Conservation (phyloP, 2,113 vertebrate species). For the Brachypteracias leptosomus region DNA sequence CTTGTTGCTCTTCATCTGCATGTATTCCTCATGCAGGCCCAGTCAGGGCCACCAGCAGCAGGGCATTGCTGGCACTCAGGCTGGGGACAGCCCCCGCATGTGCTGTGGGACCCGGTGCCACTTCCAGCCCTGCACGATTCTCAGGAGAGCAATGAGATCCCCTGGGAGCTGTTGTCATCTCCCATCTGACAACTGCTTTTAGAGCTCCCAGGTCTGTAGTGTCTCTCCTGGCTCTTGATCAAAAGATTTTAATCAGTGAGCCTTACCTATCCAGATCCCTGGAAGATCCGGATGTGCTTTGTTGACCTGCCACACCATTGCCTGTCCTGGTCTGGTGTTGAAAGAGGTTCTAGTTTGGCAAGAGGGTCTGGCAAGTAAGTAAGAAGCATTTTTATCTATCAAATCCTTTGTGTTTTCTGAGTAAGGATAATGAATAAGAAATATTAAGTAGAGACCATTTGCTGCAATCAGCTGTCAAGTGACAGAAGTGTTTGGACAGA, state of each 20-base stretch:
- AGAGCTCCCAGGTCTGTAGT: not conserved
- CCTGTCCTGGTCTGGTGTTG: not conserved
- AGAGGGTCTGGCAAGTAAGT: not conserved
- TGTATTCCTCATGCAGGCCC: not conserved
- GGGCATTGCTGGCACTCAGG: no score
- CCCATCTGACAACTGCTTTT: not conserved
- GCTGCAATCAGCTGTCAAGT: not conserved
- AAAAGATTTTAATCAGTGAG: not conserved
- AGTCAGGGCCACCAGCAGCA: no score
- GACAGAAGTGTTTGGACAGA: not conserved
- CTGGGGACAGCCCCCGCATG: no score
- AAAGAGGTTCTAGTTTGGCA: not conserved
- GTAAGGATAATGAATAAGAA: not conserved
- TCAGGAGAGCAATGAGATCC: not conserved
- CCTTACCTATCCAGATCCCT: not conserved
- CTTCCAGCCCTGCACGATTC: not conserved
- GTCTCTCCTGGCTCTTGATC: not conserved
- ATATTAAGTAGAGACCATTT: not conserved
- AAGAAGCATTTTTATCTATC: not conserved
- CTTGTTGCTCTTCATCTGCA: not conserved
- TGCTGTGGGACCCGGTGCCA: fast-evolving
- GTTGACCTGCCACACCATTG: not conserved
- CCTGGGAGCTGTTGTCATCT: not conserved
- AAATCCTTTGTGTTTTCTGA: not conserved
- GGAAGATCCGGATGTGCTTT: not conserved